Evolutionary conservation across 2,797 vertebrate species (phyloP), one percentile per base, ranked within the genome.

Genomic region (Ispidina picta): DNA sequence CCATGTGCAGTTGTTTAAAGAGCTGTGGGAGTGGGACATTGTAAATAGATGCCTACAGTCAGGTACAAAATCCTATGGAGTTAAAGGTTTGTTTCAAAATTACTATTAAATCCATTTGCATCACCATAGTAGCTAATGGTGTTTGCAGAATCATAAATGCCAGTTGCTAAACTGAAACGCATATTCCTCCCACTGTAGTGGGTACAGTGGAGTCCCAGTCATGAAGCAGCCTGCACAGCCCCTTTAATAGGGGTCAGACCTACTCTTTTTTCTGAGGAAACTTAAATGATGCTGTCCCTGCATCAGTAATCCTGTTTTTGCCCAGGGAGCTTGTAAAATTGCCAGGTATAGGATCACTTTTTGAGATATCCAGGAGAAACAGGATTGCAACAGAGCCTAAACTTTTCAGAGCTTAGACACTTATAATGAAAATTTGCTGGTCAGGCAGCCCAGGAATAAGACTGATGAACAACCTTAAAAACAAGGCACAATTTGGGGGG

Each of bases 91-190:
- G 73, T 44, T 92, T 89, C 52, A 79, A 64, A 85, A 92, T 85
- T 72, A 51, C 75, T 9, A 0, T 80, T 64, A 87, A 94, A 92
- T 80, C 75, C 74, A 33, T 95, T 95, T 92, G 64, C 63, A 88
- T 94, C 75, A 88, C 90, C 88, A 87, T 63, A 93, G 92, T 62
- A 80, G 90, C 90, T 94, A 94, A 92, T 90, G 79, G 69, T 54
- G 19, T 65, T 91, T 90, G 69, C 81, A 65, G 69, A 92, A 71
- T 77, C 31, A 33, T 77, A 89, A 94, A 83, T 58, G 58, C 15
- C 39, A n/a, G 48, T 72, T 94, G 64, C 82, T 79, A 62, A 91
- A 74, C 43, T 70, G 81, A 84, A 95, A 69, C 17, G 29, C 3
- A 0, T 66, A 14, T 82, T 94, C 86, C 79, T 94, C 86, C 33